These are phyloP conservation scores for Trigoniulus corallinus DNA, from an alignment of 1,140 invertebrate species.

Conservation along the genomic window DNA sequence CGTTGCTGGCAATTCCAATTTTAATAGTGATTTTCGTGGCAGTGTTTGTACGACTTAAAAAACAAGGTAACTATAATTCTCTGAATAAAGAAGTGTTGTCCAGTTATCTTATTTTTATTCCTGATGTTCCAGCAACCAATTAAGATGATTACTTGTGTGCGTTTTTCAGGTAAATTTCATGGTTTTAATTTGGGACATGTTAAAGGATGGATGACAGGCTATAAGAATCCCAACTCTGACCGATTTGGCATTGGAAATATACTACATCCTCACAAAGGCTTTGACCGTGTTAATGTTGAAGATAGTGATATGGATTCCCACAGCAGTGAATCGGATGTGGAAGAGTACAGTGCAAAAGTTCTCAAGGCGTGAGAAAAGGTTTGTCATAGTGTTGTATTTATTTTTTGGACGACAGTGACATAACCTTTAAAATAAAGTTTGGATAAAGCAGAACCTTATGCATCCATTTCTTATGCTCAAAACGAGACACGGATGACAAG, in stretches of 20 bases:
- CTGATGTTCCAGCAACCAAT: too few species aligned
- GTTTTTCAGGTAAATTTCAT: constrained; percentile 12
- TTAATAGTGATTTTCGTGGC: constrained; percentile 11
- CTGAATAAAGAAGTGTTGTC: constrained; percentile 1
- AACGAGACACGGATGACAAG: too few species aligned
- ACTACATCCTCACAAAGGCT: constrained; percentile 16
- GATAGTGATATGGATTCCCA: constrained; percentile 17
- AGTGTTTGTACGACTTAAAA: constrained; percentile 9
- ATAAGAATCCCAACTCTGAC: constrained; percentile 12
- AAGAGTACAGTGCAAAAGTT: constrained; percentile 15
- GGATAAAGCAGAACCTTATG: too few species aligned
- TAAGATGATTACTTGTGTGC: background rate
- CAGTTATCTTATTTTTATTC: too few species aligned
- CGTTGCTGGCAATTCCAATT: constrained; percentile 13
- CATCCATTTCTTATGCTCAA: too few species aligned
- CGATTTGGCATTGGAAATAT: constrained; percentile 16
- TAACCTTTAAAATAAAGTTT: too few species aligned
- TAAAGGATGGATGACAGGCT: constrained; percentile 15
- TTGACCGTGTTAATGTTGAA: constrained; percentile 16
- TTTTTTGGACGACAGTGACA: too few species aligned
- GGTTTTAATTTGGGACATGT: constrained; percentile 10
- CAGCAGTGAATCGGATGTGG: constrained; percentile 17
- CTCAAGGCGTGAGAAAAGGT: constrained; percentile 12
- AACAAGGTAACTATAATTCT: constrained; percentile 9
- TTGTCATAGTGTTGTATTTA: too few species aligned